These are phyloP conservation scores for Terrapene triunguis DNA, from an alignment of 2,113 vertebrate genomes.

Conservation along the genomic window DNA sequence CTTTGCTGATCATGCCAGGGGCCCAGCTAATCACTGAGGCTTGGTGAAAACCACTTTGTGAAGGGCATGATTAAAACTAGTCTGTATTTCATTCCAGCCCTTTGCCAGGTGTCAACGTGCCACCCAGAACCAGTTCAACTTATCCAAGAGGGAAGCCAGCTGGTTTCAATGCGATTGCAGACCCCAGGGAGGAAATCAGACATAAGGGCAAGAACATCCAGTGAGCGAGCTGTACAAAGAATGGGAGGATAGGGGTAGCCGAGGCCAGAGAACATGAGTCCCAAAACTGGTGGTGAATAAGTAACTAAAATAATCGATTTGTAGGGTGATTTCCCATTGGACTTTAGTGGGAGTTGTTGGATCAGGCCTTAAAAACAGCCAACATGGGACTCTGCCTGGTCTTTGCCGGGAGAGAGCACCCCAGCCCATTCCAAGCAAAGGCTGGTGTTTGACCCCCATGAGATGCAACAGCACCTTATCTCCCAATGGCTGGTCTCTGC, in stretches of 20 bases:
- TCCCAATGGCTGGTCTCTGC: not conserved
- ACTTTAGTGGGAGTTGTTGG: not conserved
- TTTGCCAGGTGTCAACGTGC: not conserved
- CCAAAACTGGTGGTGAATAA: not conserved
- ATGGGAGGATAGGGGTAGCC: no score
- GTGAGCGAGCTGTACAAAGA: no score
- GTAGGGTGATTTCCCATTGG: not conserved
- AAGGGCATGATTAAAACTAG: not conserved
- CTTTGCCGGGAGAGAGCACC: not conserved
- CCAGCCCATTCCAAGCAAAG: not conserved
- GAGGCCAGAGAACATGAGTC: no score
- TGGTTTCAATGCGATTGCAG: no score
- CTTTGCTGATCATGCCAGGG: no score
- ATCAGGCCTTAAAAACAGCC: not conserved
- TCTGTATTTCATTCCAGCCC: not conserved
- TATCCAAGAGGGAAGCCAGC: not conserved
- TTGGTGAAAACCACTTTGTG: not conserved
- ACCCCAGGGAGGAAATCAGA: no score
- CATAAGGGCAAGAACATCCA: no score
- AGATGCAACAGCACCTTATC: not conserved
- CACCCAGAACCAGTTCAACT: not conserved
- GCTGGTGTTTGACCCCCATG: not conserved
- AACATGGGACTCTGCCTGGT: not conserved
- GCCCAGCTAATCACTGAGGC: not conserved
- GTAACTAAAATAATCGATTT: not conserved